Conservation (phyloP, 2,888 invertebrate genomes). For the Pycnomerus fuliginosus region DNA sequence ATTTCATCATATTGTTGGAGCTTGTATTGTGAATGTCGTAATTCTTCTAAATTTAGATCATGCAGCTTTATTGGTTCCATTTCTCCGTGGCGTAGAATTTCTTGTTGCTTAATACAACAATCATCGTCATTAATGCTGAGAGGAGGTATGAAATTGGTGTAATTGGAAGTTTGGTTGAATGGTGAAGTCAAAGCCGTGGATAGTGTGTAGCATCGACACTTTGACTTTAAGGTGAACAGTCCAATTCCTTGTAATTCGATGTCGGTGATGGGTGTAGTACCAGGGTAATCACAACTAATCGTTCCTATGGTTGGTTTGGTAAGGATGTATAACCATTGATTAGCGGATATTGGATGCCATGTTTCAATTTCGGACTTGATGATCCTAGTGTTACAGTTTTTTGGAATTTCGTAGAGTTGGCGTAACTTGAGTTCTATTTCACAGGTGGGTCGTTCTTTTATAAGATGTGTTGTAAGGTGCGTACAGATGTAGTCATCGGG, state of each 20-base stretch:
- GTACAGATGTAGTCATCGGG: constrained; percentile 4
- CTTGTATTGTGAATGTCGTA: constrained; percentile 12
- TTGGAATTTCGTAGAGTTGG: constrained; percentile 10
- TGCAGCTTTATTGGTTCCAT: not conserved
- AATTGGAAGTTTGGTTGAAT: constrained; percentile 8
- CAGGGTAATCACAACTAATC: constrained; percentile 10
- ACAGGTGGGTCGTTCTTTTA: constrained; percentile 14
- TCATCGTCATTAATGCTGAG: constrained; percentile 11
- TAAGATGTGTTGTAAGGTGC: constrained; percentile 1
- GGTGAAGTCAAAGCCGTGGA: constrained; percentile 5
- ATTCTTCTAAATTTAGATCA: constrained; percentile 10
- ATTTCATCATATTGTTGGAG: constrained; percentile 14
- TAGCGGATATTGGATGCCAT: constrained; percentile 7
- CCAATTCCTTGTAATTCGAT: constrained; percentile 5
- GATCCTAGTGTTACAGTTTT: constrained; percentile 15
- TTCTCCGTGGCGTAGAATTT: not conserved
- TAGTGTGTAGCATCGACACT: constrained; percentile 11
- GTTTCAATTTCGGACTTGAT: constrained; percentile 17
- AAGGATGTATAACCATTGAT: constrained; percentile 8
- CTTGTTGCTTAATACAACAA: constrained; percentile 7
- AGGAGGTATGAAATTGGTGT: constrained; percentile 10
- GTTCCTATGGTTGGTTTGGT: constrained; percentile 10
- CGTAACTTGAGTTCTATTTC: constrained; percentile 10
- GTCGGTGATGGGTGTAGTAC: not conserved
- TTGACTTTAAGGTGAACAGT: constrained; percentile 5